Evolutionary conservation across 2,113 vertebrate genomes (phyloP).

Genomic region (Xerus inauris): DNA sequence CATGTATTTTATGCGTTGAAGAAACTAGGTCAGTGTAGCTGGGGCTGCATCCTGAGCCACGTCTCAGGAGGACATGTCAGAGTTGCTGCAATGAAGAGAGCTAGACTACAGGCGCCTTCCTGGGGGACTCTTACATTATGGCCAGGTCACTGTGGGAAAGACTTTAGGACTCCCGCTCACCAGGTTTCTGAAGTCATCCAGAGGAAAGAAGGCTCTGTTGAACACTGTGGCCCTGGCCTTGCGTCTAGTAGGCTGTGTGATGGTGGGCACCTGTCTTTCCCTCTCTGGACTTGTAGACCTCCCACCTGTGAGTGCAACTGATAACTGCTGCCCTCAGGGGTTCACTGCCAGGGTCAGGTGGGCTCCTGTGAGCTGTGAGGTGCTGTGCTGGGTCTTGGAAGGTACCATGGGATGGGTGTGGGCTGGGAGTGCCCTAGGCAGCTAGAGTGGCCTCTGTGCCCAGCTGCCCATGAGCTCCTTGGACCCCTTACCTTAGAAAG

Average conservation of each 20-base stretch:
- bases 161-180: accelerated
- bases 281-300: neutral
- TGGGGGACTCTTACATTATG: accelerated
- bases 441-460: neutral
- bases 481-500: neutral
- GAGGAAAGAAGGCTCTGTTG: neutral
- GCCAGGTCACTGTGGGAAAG: neutral
- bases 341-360: neutral
- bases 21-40: neutral
- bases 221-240: neutral
- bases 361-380: neutral
- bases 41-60: neutral
- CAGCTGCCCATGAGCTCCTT: neutral
- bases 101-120: neutral
- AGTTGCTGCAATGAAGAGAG: neutral
- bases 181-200: neutral
- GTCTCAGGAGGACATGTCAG: neutral
- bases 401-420: neutral
- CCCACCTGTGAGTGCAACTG: neutral
- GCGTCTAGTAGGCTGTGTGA: neutral
- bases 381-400: neutral
- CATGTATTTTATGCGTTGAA: neutral
- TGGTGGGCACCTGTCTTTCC: neutral
- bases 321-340: neutral
- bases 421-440: neutral